Percentiles rank a stretch among this genome's conserved stretches.
Evolutionary conservation across 2,113 vertebrate species (phyloP).

Genomic region (Cricetomys ansorgei): DNA sequence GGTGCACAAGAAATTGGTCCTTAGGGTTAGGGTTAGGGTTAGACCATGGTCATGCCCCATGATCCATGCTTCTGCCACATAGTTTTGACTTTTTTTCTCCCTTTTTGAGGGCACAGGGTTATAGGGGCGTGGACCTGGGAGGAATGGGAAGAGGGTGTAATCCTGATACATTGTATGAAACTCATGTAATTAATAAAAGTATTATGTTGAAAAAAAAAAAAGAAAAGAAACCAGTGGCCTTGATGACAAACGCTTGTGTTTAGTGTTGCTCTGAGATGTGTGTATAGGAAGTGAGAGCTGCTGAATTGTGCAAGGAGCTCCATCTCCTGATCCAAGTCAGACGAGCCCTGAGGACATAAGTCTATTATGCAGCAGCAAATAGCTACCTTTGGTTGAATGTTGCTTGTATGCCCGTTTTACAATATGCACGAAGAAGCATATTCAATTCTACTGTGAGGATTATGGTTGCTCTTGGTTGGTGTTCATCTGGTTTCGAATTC

Average conservation of each 20-base stretch:
- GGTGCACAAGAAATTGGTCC: too few relatives aligned
- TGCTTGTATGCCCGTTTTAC: background rate
- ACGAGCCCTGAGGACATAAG: background rate
- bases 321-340: background rate
- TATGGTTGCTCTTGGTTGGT: background rate
- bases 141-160: too few relatives aligned
- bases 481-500: too few relatives aligned
- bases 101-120: too few relatives aligned
- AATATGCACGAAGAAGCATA: background rate
- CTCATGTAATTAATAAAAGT: too few relatives aligned
- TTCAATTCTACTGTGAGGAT: background rate
- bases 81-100: too few relatives aligned
- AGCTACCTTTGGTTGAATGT: background rate
- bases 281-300: background rate
- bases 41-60: too few relatives aligned
- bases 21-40: too few relatives aligned
- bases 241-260: background rate
- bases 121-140: too few relatives aligned
- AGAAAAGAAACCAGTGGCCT: background rate
- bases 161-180: too few relatives aligned
- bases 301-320: background rate
- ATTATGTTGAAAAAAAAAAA: too few relatives aligned
- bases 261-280: background rate
- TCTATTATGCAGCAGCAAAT: background rate
- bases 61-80: too few relatives aligned